phyloP scores from a whole-genome alignment of 2,797 vertebrate genomes.

The Atherinosoma microstoma region DNA sequence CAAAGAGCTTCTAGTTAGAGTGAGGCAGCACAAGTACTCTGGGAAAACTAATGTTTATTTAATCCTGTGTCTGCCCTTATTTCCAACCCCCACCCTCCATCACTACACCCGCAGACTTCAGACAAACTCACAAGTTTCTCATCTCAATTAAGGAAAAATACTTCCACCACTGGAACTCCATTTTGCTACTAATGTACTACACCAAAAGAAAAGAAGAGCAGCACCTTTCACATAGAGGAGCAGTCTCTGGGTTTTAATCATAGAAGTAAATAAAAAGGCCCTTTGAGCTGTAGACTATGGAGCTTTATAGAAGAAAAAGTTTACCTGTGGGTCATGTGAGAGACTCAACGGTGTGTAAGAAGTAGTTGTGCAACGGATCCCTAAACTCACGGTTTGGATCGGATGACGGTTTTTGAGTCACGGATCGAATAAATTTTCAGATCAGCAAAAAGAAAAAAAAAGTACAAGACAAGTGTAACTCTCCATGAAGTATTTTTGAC shows the following conservation, averaged over 20 bases:
- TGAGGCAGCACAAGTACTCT: not conserved
- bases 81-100: slow-evolving; percentile 12
- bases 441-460: no score
- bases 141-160: not conserved
- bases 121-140: slow-evolving; percentile 4
- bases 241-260: not conserved
- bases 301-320: not conserved
- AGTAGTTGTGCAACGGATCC: no score
- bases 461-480: no score
- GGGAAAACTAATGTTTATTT: slow-evolving; percentile 13
- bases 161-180: not conserved
- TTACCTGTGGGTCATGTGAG: no score
- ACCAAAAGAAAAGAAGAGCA: slow-evolving; percentile 7
- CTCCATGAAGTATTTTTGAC: no score
- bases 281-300: not conserved
- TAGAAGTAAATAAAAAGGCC: not conserved
- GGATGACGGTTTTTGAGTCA: no score
- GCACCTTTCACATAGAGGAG: not conserved
- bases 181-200: not conserved
- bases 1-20: slow-evolving; percentile 23
- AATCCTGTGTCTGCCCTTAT: slow-evolving; percentile 28
- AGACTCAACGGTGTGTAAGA: not conserved
- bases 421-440: no score
- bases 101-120: slow-evolving; percentile 15
- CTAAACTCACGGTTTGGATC: no score